Conservation (phyloP, 2,113 vertebrate genomes). For the Euleptes europaea region DNA sequence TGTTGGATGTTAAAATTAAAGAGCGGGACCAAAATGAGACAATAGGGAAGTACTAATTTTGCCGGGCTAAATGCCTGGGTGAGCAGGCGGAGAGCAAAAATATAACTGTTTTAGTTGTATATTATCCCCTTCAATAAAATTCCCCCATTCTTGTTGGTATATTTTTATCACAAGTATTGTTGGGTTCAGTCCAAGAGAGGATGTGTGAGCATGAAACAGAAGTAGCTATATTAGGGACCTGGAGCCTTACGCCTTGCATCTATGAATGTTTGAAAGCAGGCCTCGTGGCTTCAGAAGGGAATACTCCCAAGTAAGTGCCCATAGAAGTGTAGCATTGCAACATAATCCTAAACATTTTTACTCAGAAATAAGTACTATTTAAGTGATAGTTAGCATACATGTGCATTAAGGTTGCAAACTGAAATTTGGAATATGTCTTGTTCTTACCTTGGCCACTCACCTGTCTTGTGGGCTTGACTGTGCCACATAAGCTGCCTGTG, state of each 20-base stretch:
- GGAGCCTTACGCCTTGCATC: background rate
- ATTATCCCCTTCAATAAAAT: background rate
- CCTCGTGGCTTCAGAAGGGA: background rate
- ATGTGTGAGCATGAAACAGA: background rate
- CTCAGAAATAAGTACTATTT: too few relatives aligned
- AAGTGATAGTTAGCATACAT: too few relatives aligned
- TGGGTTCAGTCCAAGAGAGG: background rate
- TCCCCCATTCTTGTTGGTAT: background rate
- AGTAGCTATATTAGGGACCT: background rate
- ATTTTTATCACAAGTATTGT: background rate
- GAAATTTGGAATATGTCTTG: too few relatives aligned
- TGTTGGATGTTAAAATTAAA: background rate
- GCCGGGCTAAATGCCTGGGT: slow-evolving; percentile 4
- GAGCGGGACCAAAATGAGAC: background rate
- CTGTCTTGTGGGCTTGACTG: too few relatives aligned
- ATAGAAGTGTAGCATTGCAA: background rate
- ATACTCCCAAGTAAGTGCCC: background rate
- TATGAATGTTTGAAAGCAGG: background rate
- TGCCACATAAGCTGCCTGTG: too few relatives aligned
- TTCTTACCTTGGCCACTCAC: too few relatives aligned
- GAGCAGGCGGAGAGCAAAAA: background rate
- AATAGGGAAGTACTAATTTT: background rate
- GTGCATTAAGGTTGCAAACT: too few relatives aligned
- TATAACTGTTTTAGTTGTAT: accelerated
- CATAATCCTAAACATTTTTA: too few relatives aligned